A percentile compares a stretch with the other conserved stretches of the same genome.
Evolutionary conservation across 2,113 vertebrate species (phyloP).

Genomic region (Promerops cafer): DNA sequence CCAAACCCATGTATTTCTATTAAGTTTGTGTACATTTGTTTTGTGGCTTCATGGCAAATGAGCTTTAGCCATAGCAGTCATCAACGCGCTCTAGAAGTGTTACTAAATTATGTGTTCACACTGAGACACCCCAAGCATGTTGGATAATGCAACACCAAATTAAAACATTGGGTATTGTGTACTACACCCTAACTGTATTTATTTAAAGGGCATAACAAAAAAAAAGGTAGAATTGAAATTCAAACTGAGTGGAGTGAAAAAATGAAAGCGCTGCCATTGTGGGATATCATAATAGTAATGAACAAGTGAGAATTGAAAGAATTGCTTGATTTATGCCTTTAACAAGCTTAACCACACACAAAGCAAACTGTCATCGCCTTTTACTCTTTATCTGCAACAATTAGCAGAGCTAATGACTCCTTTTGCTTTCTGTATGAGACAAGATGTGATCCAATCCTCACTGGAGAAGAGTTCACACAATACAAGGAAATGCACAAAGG

Average conservation of each 20-base stretch:
- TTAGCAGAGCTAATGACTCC: constrained; percentile 31
- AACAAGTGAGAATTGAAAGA: background rate
- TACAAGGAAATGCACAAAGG: constrained; percentile 8
- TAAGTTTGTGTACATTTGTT: background rate
- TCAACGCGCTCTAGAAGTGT: background rate
- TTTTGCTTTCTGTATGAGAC: background rate
- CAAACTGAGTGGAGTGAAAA: background rate
- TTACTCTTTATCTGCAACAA: constrained; percentile 11
- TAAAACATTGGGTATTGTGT: background rate
- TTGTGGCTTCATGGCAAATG: background rate
- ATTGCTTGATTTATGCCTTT: background rate
- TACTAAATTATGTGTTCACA: background rate
- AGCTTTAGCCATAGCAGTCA: background rate
- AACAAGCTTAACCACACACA: background rate
- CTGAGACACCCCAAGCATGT: background rate
- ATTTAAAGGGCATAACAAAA: background rate
- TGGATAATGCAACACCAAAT: background rate
- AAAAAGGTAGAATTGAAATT: background rate
- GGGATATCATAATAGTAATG: background rate
- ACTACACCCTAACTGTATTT: background rate
- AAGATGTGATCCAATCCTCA: background rate
- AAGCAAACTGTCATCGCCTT: background rate
- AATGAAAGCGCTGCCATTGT: background rate
- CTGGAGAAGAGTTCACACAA: constrained; percentile 1
- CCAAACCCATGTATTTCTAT: background rate